These are phyloP conservation scores for Nansenia antarctica DNA, from an alignment of 2,113 vertebrate species.

Conservation along the genomic window DNA sequence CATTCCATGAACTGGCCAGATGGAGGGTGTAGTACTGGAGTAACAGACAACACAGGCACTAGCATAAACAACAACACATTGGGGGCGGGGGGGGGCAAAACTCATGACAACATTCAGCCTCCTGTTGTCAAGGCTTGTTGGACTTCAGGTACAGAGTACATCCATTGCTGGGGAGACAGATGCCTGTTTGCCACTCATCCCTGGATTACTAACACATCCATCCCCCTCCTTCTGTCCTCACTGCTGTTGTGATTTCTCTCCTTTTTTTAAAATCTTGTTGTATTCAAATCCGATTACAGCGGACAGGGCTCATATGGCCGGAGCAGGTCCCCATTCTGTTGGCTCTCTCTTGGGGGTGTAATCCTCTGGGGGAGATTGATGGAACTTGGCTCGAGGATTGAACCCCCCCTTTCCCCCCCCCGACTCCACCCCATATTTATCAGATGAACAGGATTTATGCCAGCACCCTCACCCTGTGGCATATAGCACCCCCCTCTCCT, in stretches of 20 bases:
- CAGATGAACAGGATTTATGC: slow-evolving; percentile 51
- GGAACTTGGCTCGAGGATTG: background rate
- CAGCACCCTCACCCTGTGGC: slow-evolving; percentile 17
- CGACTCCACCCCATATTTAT: slow-evolving; percentile 45
- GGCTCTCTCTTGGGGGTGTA: slow-evolving; percentile 41
- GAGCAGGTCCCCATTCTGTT: slow-evolving; percentile 36
- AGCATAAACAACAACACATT: slow-evolving; percentile 17
- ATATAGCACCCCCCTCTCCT: slow-evolving; percentile 32
- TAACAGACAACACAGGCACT: background rate
- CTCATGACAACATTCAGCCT: slow-evolving; percentile 33
- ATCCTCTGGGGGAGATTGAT: slow-evolving; percentile 28
- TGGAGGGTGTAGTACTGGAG: slow-evolving; percentile 54
- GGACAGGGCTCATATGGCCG: slow-evolving; percentile 56
- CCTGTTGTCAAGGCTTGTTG: slow-evolving; percentile 24
- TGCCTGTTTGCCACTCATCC: slow-evolving; percentile 51
- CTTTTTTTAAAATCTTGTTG: slow-evolving; percentile 18
- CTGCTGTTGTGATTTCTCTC: slow-evolving; percentile 1
- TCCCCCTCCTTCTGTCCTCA: slow-evolving; percentile 24
- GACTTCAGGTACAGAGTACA: slow-evolving; percentile 60
- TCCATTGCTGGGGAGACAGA: slow-evolving; percentile 35
- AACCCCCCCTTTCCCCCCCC: background rate
- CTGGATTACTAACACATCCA: slow-evolving; percentile 50
- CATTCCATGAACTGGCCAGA: slow-evolving; percentile 64
- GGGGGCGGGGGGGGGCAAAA: background rate
- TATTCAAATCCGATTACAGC: slow-evolving; percentile 64